phyloP scores from a whole-genome alignment of 2,888 invertebrate genomes.

The Hipparchia semele region DNA sequence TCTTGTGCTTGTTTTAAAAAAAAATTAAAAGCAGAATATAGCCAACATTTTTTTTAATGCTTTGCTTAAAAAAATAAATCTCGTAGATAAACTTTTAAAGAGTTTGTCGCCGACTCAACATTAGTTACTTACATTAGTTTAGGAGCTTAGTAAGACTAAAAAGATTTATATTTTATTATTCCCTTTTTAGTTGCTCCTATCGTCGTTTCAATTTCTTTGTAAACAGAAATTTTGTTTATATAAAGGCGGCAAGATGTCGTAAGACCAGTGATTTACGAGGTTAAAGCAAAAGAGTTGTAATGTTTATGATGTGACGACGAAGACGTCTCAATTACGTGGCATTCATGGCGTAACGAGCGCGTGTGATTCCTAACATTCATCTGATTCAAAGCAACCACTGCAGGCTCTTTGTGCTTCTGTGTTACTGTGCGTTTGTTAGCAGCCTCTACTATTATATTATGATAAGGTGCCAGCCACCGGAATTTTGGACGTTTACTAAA shows the following conservation, averaged over 20 bases:
- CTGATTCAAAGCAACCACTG: constrained; percentile 32
- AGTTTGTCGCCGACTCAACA: no score
- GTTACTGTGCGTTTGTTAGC: constrained; percentile 29
- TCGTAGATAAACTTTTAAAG: no score
- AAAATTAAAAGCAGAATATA: no score
- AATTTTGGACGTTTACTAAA: neutral
- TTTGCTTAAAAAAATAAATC: no score
- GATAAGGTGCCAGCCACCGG: neutral
- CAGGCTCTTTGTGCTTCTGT: constrained; percentile 23
- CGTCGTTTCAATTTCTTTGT: no score
- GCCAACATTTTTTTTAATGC: no score
- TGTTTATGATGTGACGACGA: constrained; percentile 56
- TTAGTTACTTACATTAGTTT: no score
- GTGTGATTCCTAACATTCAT: constrained; percentile 50
- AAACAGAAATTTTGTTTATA: neutral
- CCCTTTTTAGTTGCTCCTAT: no score
- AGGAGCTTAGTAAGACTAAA: no score
- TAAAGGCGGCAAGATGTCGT: constrained; percentile 17
- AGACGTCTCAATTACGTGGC: constrained; percentile 63
- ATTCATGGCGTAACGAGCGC: constrained; percentile 64
- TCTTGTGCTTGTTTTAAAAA: no score
- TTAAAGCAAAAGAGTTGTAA: constrained; percentile 42
- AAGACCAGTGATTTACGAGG: constrained; percentile 29
- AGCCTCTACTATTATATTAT: neutral
- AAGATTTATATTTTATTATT: no score